A percentile compares a stretch with the other conserved stretches of the same genome.
Conservation (phyloP, 2,113 vertebrate genomes). For the Rhegmatorhina hoffmannsi region DNA sequence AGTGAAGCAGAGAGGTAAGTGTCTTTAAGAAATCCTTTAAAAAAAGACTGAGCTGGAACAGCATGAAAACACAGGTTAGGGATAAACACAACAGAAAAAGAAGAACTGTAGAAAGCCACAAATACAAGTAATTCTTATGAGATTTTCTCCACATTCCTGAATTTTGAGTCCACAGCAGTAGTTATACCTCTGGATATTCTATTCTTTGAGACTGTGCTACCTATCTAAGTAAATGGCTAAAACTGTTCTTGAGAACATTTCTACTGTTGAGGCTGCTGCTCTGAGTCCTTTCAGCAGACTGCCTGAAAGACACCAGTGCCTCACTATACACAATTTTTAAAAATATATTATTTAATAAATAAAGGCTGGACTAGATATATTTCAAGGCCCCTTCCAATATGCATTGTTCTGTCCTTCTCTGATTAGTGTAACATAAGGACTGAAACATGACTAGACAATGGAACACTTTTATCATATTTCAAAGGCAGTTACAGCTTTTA, state of each 20-base stretch:
- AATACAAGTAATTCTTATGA: neutral
- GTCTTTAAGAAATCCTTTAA: neutral
- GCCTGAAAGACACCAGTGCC: neutral
- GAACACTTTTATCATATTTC: neutral
- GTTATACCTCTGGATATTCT: neutral
- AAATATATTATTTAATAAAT: neutral
- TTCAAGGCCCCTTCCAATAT: neutral
- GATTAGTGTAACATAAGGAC: neutral
- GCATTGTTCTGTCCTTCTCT: neutral
- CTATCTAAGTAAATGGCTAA: neutral
- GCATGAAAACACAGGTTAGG: neutral
- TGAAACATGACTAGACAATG: neutral
- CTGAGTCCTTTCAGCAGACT: neutral
- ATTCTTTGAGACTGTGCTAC: neutral
- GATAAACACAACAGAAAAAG: neutral
- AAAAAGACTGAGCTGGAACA: neutral
- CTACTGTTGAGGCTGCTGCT: neutral
- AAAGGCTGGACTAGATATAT: neutral
- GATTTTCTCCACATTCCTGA: neutral
- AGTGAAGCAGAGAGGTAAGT: neutral
- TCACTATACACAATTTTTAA: neutral
- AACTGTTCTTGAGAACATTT: neutral
- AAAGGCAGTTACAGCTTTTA: neutral
- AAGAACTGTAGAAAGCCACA: neutral
- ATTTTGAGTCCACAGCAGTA: neutral